Conservation (phyloP, 30 jellyfish, hydroid and myxozoan species). For the Pelagia noctiluca region DNA sequence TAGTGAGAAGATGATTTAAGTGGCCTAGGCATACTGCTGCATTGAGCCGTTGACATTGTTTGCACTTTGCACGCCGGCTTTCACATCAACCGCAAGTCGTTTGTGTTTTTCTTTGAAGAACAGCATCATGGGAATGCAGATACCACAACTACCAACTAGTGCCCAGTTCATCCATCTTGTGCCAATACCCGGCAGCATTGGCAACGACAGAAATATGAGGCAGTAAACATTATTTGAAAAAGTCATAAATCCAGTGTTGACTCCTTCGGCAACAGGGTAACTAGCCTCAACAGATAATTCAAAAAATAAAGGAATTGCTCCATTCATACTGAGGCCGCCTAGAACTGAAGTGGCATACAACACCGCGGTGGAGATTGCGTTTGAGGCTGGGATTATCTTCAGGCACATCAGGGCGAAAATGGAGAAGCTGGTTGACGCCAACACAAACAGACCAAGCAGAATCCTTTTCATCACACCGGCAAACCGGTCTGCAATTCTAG, state of each 20-base stretch:
- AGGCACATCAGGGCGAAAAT: constrained; percentile 88
- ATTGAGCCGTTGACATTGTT: constrained; percentile 6
- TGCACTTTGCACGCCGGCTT: constrained; percentile 28
- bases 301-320: constrained; percentile 97
- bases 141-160: constrained; percentile 89
- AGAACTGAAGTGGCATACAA: constrained; percentile 79
- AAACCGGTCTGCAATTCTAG: constrained; percentile 93
- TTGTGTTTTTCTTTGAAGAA: constrained; percentile 89
- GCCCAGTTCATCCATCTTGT: constrained; percentile 99
- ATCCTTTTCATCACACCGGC: constrained; percentile 92
- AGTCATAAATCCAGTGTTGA: constrained; percentile 98
- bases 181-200: constrained; percentile 91
- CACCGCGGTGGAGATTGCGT: constrained; percentile 75
- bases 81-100: constrained; percentile 91
- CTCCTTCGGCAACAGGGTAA: constrained; percentile 99
- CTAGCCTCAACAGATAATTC: constrained; percentile 99
- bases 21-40: no score
- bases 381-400: constrained; percentile 82
- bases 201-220: constrained; percentile 85
- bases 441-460: constrained; percentile 74
- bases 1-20: no score
- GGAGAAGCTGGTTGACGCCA: constrained; percentile 89
- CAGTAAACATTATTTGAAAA: constrained; percentile 95
- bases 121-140: constrained; percentile 95
- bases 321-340: constrained; percentile 97